Evolutionary conservation across 2,797 vertebrate species (phyloP).

Genomic region (Luscinia megarhynchos): DNA sequence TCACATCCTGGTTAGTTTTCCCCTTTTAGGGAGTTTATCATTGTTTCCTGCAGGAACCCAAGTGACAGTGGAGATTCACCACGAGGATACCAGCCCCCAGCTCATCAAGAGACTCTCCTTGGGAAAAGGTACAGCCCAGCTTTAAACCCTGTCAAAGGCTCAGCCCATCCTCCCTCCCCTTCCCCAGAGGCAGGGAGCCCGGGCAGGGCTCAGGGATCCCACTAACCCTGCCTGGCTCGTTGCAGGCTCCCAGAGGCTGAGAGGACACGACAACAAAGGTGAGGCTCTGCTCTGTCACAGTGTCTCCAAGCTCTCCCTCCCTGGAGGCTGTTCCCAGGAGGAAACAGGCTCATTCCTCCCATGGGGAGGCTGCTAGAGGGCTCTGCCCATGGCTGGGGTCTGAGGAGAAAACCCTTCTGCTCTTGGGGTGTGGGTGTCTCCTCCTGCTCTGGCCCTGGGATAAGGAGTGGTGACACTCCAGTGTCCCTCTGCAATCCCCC

Average conservation of each 20-base stretch:
- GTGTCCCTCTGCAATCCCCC: neutral
- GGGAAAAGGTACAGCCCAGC: constrained; percentile 68
- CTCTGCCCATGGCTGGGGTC: neutral
- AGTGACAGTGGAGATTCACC: constrained; percentile 77
- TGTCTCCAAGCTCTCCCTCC: accelerated
- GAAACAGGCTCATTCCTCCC: neutral
- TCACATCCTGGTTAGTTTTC: accelerated
- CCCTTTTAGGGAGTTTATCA: neutral
- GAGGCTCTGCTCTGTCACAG: neutral
- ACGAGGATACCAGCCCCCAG: constrained; percentile 56
- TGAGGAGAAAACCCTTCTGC: neutral
- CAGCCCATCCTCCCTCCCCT: neutral
- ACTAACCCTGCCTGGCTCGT: neutral
- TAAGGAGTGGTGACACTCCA: neutral
- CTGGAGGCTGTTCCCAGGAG: neutral
- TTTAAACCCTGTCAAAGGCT: neutral
- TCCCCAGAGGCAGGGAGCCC: accelerated
- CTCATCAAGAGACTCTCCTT: constrained; percentile 76
- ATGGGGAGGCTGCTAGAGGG: accelerated
- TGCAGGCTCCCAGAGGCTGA: constrained; percentile 41
- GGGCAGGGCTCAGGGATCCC: neutral
- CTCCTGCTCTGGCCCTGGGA: neutral
- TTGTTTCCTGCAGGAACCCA: constrained; percentile 72
- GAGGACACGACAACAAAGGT: constrained; percentile 49
- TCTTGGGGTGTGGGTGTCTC: neutral